Evolutionary conservation across 1,140 invertebrate genomes (phyloP), one percentile per base, ranked within the genome.

Genomic region (Matsumurasca onukii): DNA sequence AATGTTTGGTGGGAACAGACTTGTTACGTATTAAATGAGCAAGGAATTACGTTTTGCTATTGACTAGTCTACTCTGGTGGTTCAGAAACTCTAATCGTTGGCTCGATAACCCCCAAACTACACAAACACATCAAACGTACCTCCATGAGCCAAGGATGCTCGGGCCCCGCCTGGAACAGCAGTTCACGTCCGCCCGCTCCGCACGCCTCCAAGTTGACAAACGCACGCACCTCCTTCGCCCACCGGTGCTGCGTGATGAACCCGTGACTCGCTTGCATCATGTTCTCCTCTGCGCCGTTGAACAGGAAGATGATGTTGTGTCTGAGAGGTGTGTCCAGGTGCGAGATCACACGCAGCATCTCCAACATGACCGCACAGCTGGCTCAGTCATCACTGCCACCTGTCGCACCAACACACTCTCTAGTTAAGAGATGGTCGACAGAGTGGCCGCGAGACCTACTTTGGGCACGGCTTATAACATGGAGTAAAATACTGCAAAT

Each of bases 181-280:
- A 98, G 85, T 83, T 98, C 95, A 73, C 94, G 86, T 3, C 96
- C 96, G 30, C 95, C 95, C 66, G 91, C 89, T 49, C 96, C 96
- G 77, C 94, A 96, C 30, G 95, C 92, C 82, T 98, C 96, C 70
- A 98, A 80, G 84, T 98, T 98, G 67, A 98, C 89, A 79, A 98
- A 95, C 12, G 92, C 92, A 77, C 87, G 85, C 13, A 88, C 76
- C 77, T 90, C 85, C 71, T 88, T 85, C 3, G 92, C 90, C 95
- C 95, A 98, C 72, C 84, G 86, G 82, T 98, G 95, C 79, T 94
- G 88, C 0, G 94, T 96, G 72, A 98, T 94, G 78, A 98, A 98
- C 31, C 92, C 95, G 84, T 98, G 95, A 51, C 94, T 94, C 30
- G 88, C 95, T 39, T 68, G 67, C 52, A 68, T 45, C 20, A 57